Evolutionary conservation across 2,888 invertebrate genomes (phyloP).

Genomic region (Syritta pipiens): DNA sequence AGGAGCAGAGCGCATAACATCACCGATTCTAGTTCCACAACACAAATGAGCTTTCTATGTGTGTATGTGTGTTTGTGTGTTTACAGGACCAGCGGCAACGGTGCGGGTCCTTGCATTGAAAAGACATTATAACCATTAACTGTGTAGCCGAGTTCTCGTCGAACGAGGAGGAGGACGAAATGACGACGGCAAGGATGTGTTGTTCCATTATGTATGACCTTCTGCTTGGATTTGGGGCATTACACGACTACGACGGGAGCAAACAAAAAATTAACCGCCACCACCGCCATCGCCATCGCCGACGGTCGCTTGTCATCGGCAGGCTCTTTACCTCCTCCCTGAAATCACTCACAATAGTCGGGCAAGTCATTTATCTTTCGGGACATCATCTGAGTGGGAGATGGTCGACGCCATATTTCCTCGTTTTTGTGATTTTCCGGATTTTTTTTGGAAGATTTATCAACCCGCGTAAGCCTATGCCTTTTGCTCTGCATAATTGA

Average conservation of each 20-base stretch:
- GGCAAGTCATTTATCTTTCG: constrained; percentile 61
- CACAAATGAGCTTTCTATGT: constrained; percentile 60
- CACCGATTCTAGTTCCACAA: constrained; percentile 50
- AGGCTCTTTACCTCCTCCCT: constrained; percentile 36
- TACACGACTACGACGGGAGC: constrained; percentile 19
- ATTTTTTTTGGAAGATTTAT: constrained; percentile 36
- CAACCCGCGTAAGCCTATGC: constrained; percentile 37
- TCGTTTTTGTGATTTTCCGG: no score
- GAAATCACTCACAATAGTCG: constrained; percentile 47
- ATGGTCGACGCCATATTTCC: constrained; percentile 40
- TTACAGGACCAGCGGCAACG: no score
- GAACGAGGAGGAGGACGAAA: background rate
- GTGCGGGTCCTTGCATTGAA: constrained; percentile 59
- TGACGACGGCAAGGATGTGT: no score
- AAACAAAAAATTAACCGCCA: constrained; percentile 55
- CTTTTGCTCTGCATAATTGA: constrained; percentile 35
- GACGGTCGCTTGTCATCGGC: constrained; percentile 60
- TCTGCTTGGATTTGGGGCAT: constrained; percentile 31
- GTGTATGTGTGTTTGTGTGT: background rate
- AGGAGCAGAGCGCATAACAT: constrained; percentile 36
- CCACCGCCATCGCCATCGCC: no score
- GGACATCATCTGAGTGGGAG: constrained; percentile 46
- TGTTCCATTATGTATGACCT: constrained; percentile 67
- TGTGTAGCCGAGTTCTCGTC: constrained; percentile 12
- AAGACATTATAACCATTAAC: constrained; percentile 64